A percentile compares a stretch with the other conserved stretches of the same genome.
These are phyloP conservation scores for Nycteola revayana DNA, from an alignment of 2,888 invertebrate species.

Conservation along the genomic window DNA sequence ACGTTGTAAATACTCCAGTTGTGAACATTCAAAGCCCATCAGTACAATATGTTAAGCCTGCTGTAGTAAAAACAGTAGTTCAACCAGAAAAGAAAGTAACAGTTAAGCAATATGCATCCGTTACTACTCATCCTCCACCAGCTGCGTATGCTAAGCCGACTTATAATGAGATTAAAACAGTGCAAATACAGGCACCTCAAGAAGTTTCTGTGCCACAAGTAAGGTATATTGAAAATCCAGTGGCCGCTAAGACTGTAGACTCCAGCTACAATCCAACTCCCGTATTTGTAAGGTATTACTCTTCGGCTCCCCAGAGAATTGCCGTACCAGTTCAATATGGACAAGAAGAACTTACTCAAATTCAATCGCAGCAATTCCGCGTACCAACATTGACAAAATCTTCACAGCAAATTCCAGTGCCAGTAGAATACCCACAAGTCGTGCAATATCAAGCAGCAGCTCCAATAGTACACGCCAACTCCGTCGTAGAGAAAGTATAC, in stretches of 20 bases:
- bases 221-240: no score
- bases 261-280: no score
- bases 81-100: constrained; percentile 5
- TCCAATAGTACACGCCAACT: constrained; percentile 6
- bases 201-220: no score
- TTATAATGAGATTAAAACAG: no score
- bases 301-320: background rate
- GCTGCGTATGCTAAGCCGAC: constrained; percentile 2
- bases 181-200: no score
- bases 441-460: constrained; percentile 12
- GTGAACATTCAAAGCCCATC: background rate
- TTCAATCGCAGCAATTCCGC: no score
- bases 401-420: constrained; percentile 6
- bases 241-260: no score
- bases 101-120: constrained; percentile 14
- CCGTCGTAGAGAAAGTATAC: constrained; percentile 2
- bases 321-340: constrained; percentile 3
- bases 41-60: constrained; percentile 4
- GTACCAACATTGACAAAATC: no score
- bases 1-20: background rate
- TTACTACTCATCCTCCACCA: constrained; percentile 14
- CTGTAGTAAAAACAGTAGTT: constrained; percentile 1
- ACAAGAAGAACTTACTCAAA: background rate
- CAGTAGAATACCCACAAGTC: background rate
- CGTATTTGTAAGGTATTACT: no score